phyloP scores from a whole-genome alignment of 2,888 invertebrate genomes.

The Himalopsyche tibetana region DNA sequence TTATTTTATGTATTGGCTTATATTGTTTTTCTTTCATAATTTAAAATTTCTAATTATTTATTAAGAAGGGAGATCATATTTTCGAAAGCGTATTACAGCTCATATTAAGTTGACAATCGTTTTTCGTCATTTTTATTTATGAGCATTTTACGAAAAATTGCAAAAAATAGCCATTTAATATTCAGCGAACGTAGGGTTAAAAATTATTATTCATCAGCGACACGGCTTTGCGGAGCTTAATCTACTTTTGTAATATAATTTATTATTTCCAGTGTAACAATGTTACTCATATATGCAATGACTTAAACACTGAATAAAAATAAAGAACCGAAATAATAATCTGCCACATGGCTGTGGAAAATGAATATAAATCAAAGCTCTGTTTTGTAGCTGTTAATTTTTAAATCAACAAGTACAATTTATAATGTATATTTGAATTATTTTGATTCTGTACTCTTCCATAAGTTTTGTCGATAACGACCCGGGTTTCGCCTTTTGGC shows the following conservation, averaged over 20 bases:
- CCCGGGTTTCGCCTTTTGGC: no score
- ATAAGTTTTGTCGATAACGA: no score
- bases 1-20: no score
- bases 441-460: no score
- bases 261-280: constrained; percentile 28
- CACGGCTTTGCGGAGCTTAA: constrained; percentile 18
- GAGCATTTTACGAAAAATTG: neutral
- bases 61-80: no score
- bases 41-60: no score
- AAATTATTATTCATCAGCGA: constrained; percentile 29
- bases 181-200: constrained; percentile 8
- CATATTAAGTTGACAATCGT: neutral
- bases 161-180: neutral
- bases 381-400: neutral
- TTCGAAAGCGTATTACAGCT: neutral
- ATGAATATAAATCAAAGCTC: neutral
- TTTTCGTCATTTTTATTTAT: neutral
- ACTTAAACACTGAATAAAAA: constrained; percentile 30
- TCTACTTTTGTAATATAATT: constrained; percentile 22
- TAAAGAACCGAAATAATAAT: constrained; percentile 4
- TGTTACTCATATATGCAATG: constrained; percentile 1
- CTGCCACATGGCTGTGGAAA: neutral
- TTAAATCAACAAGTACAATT: neutral
- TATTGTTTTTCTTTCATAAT: no score
- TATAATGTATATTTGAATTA: no score